phyloP scores from a whole-genome alignment of 2,113 vertebrate genomes.

The Ornithorhynchus anatinus region DNA sequence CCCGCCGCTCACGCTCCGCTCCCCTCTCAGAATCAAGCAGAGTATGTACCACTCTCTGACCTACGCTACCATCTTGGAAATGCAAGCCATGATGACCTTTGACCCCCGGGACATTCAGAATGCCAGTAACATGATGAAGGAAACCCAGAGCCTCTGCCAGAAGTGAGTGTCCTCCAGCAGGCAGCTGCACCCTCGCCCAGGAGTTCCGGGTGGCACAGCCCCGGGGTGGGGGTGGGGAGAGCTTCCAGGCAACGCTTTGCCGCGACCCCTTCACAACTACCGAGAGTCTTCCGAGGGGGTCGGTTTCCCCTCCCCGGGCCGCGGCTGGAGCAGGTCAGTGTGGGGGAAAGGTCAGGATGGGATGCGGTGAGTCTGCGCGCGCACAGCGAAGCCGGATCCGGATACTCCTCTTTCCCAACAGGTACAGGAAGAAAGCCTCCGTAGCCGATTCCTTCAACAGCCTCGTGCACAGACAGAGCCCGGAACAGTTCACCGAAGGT shows the following conservation, averaged over 20 bases:
- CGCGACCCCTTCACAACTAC: too few species aligned
- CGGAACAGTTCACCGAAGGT: conserved; percentile 91
- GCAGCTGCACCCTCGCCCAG: neutral
- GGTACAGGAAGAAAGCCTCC: conserved; percentile 88
- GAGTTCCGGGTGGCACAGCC: neutral
- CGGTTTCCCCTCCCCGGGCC: neutral
- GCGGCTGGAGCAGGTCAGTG: neutral
- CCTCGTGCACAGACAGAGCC: conserved; percentile 73
- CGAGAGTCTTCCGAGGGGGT: too few species aligned
- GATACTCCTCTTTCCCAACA: conserved; percentile 51
- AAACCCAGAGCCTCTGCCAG: conserved; percentile 90
- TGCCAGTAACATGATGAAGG: conserved; percentile 94
- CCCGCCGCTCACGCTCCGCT: neutral
- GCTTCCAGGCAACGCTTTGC: too few species aligned
- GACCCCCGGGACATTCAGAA: conserved; percentile 89
- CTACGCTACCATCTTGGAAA: conserved; percentile 94
- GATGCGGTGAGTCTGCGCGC: neutral
- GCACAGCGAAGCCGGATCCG: neutral
- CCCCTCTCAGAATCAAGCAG: conserved; percentile 83
- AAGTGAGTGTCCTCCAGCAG: conserved; percentile 67
- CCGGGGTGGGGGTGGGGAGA: too few species aligned
- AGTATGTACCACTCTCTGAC: conserved; percentile 98
- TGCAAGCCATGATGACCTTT: conserved; percentile 99
- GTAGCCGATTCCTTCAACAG: conserved; percentile 83
- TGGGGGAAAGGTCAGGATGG: neutral